These are phyloP conservation scores for Acanthurus tractus DNA, from an alignment of 2,797 vertebrate species.

Conservation along the genomic window DNA sequence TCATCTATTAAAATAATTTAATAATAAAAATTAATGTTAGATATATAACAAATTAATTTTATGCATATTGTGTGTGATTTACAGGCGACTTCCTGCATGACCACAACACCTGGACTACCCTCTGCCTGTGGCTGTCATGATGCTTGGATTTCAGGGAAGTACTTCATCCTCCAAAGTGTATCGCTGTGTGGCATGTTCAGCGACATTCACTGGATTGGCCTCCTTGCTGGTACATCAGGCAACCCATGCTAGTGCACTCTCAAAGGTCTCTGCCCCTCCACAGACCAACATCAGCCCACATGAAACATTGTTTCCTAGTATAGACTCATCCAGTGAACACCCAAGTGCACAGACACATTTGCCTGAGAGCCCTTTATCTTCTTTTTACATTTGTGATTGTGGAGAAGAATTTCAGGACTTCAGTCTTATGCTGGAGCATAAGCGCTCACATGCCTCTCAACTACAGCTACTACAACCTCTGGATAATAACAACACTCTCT, in stretches of 20 bases:
- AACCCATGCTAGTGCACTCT: constrained; percentile 74
- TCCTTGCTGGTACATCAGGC: constrained; percentile 87
- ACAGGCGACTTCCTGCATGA: constrained; percentile 56
- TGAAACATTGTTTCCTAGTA: constrained; percentile 56
- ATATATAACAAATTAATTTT: no score
- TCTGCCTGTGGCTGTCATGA: constrained; percentile 56
- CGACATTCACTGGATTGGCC: constrained; percentile 84
- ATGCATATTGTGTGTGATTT: constrained; percentile 51
- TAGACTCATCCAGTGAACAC: constrained; percentile 65
- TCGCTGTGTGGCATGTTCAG: constrained; percentile 86
- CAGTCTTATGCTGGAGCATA: constrained; percentile 79
- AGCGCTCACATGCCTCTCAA: constrained; percentile 68
- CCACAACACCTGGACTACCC: constrained; percentile 33
- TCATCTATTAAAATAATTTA: constrained; percentile 8
- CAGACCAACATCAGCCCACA: constrained; percentile 49
- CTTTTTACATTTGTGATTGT: constrained; percentile 81
- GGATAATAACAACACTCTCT: constrained; percentile 33
- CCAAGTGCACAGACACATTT: constrained; percentile 15
- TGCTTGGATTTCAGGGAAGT: constrained; percentile 86
- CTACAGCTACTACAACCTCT: constrained; percentile 45
- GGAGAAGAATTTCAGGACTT: constrained; percentile 82
- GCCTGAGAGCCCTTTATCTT: constrained; percentile 57
- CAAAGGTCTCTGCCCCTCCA: constrained; percentile 56
- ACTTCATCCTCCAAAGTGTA: constrained; percentile 81
- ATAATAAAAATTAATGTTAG: no score